Evolutionary conservation across 2,797 vertebrate species (phyloP), one percentile per base, ranked within the genome.

Genomic region (Pseudomugil tenellus): DNA sequence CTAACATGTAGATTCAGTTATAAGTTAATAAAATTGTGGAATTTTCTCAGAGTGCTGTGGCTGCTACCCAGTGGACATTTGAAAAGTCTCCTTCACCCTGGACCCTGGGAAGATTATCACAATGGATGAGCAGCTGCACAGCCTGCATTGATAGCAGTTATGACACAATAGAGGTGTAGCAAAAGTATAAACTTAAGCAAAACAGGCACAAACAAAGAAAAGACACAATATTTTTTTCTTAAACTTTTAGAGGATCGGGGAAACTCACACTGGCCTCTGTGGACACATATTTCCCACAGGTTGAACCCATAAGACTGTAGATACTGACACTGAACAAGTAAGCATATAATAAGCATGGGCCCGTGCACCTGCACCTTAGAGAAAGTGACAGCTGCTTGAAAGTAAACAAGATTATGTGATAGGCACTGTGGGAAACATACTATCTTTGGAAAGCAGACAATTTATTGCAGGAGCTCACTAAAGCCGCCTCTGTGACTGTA

Each of bases 61-160:
- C 46, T 23, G 46, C 46, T 49, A 12, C 21, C 21, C 9, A 49
- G n/a, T 48, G n/a, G n/a, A 23, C n/a, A 49, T n/a, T n/a, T n/a
- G n/a, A n/a, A n/a, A n/a, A n/a, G n/a, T n/a, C n/a, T n/a, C 6
- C 17, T 41, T 41, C 6, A 41, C 16, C 16, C 17, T 41, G 39
- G 16, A 41, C 16, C 39, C 39, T 6, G 21, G 19, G 23, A 19
- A 49, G 19, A 23, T 23, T 49, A 41, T 41, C 10, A 48, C 43
- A 8, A n/a, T 96, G 11, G 95, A 95, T 80, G 93, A 96, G 70
- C 95, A 97, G 65, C 95, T 96, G 2, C 82, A n/a, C n/a, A n/a
- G n/a, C n/a, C n/a, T n/a, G n/a, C 60, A 95, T 95, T 79, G 29
- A 95, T 94, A 64, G 96, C 96, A 26, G 95, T 97, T 81, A 94